phyloP scores from a whole-genome alignment of 2,113 vertebrate genomes.

The Ochotona curzoniae region DNA sequence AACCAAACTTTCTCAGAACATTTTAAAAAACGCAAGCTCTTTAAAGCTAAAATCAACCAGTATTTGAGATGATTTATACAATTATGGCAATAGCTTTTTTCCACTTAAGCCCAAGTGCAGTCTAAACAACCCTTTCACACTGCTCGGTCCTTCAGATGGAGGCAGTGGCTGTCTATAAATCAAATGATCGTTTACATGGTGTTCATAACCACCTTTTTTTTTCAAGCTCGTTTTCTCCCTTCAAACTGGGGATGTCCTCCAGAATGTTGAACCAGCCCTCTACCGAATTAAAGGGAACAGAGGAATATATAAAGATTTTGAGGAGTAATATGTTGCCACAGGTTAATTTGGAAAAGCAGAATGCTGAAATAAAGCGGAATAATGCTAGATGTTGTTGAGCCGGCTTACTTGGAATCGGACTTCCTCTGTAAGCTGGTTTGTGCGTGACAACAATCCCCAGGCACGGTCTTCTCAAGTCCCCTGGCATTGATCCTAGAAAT shows the following conservation, averaged over 20 bases:
- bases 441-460: not conserved
- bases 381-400: not conserved
- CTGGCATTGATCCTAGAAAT: not conserved
- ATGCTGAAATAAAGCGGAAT: not conserved
- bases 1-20: conserved; percentile 64
- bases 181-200: conserved; percentile 55
- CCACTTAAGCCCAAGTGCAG: conserved; percentile 57
- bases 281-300: not conserved
- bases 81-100: conserved; percentile 50
- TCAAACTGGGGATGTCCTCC: not conserved
- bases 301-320: not conserved
- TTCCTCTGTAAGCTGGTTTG: not conserved
- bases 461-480: not conserved
- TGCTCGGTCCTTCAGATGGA: conserved; percentile 15
- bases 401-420: not conserved
- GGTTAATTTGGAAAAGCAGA: not conserved
- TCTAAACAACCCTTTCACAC: conserved; percentile 68
- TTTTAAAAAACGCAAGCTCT: conserved; percentile 69
- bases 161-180: conserved; percentile 9
- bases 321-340: not conserved
- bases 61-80: conserved; percentile 77
- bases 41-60: conserved; percentile 73
- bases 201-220: conserved; percentile 20
- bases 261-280: not conserved
- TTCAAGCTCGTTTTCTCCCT: conserved; percentile 10